A percentile compares a stretch with the other conserved stretches of the same genome.
phyloP scores from a whole-genome alignment of 2,888 invertebrate genomes.

The Pyrochroa serraticornis region DNA sequence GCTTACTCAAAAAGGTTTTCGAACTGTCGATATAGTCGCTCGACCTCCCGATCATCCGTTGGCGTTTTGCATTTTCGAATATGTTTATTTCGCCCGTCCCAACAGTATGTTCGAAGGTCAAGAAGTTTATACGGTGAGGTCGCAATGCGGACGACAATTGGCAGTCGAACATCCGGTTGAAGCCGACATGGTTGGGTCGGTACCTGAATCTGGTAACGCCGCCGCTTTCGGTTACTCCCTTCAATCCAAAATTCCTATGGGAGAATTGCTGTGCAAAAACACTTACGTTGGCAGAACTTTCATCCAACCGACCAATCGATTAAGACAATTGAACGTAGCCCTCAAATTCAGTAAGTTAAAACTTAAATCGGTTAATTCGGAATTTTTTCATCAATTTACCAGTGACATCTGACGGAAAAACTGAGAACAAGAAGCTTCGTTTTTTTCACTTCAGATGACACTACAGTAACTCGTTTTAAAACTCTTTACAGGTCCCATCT shows the following conservation, averaged over 20 bases:
- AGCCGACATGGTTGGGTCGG: slow-evolving; percentile 95
- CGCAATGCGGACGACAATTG: slow-evolving; percentile 91
- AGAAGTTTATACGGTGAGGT: slow-evolving; percentile 91
- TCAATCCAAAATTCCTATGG: slow-evolving; percentile 88
- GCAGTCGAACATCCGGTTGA: slow-evolving; percentile 89
- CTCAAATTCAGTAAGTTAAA: slow-evolving; percentile 81
- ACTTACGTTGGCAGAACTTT: slow-evolving; percentile 97
- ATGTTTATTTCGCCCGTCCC: slow-evolving; percentile 96
- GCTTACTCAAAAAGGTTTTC: slow-evolving; percentile 81
- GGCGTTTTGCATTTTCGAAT: slow-evolving; percentile 99
- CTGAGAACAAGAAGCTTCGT: no score
- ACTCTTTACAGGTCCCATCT: slow-evolving; percentile 86
- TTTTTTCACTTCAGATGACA: no score
- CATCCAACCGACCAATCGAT: slow-evolving; percentile 91
- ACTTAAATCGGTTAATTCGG: no score
- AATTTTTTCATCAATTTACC: no score
- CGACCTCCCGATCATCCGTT: slow-evolving; percentile 77
- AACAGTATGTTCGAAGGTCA: slow-evolving; percentile 97
- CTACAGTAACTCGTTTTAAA: no score
- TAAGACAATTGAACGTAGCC: slow-evolving; percentile 90
- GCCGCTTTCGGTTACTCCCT: slow-evolving; percentile 94
- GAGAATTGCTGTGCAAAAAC: slow-evolving; percentile 94
- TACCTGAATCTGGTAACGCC: slow-evolving; percentile 96
- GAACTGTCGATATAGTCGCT: slow-evolving; percentile 84
- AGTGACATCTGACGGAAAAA: no score